Percentiles rank a stretch among this genome's conserved stretches.
phyloP scores from a whole-genome alignment of 2,113 vertebrate species.

The Anhinga anhinga region DNA sequence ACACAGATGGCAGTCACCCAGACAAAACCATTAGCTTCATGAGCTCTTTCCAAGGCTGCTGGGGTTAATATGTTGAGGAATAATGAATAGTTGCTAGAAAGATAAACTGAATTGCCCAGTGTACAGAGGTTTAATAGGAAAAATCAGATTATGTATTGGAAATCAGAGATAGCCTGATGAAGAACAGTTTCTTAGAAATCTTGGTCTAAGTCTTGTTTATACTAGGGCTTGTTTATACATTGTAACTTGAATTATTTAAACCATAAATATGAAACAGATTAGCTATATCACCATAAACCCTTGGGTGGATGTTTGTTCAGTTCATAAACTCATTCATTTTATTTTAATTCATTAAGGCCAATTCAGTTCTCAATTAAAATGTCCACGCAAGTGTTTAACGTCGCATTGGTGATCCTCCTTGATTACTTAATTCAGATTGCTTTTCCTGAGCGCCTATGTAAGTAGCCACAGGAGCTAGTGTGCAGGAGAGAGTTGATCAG shows the following conservation, averaged over 20 bases:
- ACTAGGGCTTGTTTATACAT: not conserved
- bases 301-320: conserved; percentile 2
- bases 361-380: conserved; percentile 5
- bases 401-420: not conserved
- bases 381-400: not conserved
- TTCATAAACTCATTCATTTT: conserved; percentile 13
- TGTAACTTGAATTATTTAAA: conserved; percentile 29
- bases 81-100: not conserved
- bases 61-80: not conserved
- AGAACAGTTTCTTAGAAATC: not conserved
- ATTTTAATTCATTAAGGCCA: not conserved
- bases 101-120: not conserved
- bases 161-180: not conserved
- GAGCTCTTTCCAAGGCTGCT: not conserved
- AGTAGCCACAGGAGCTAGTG: not conserved
- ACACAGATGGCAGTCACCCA: not conserved
- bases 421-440: not conserved
- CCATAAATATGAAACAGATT: not conserved
- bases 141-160: not conserved
- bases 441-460: not conserved
- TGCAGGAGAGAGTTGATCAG: not conserved
- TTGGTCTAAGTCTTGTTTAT: not conserved
- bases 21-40: not conserved
- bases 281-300: not conserved
- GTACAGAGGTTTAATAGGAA: not conserved